Conservation (phyloP, 2,888 invertebrate species). For the Monochamus alternatus region DNA sequence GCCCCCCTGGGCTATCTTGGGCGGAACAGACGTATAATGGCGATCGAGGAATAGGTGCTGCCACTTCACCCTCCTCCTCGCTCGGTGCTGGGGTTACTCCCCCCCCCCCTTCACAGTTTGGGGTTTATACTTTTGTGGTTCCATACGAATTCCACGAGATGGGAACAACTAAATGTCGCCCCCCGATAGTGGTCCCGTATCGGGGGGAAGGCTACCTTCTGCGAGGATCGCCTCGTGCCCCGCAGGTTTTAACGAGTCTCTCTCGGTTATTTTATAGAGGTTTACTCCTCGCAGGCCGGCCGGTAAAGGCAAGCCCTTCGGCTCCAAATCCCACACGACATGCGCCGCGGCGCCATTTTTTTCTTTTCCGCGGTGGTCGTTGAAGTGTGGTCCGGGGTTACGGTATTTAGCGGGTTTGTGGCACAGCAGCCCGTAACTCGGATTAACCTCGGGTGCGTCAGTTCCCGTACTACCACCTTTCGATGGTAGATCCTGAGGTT, state of each 20-base stretch:
- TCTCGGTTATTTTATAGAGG: no score
- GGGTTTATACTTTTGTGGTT: no score
- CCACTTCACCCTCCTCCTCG: no score
- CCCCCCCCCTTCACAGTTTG: slow-evolving; percentile 18
- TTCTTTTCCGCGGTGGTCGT: background rate
- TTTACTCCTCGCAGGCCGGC: no score
- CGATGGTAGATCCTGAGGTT: background rate
- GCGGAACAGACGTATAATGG: no score
- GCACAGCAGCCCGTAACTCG: background rate
- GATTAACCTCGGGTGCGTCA: background rate
- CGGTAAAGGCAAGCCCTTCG: slow-evolving; percentile 11
- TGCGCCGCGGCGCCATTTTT: background rate
- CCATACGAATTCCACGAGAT: background rate
- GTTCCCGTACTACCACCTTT: background rate
- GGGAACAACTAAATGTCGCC: slow-evolving; percentile 43
- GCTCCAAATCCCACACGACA: background rate
- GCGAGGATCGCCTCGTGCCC: no score
- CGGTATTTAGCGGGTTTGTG: slow-evolving; percentile 2
- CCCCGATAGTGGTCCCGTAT: background rate
- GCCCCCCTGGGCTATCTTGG: no score
- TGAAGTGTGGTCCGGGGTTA: background rate
- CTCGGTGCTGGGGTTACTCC: no score
- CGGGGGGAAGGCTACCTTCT: no score
- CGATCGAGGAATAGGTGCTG: no score
- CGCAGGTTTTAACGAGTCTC: no score